These are phyloP conservation scores for Folsomia manolachei DNA, from an alignment of 2,888 invertebrate genomes.

Conservation along the genomic window DNA sequence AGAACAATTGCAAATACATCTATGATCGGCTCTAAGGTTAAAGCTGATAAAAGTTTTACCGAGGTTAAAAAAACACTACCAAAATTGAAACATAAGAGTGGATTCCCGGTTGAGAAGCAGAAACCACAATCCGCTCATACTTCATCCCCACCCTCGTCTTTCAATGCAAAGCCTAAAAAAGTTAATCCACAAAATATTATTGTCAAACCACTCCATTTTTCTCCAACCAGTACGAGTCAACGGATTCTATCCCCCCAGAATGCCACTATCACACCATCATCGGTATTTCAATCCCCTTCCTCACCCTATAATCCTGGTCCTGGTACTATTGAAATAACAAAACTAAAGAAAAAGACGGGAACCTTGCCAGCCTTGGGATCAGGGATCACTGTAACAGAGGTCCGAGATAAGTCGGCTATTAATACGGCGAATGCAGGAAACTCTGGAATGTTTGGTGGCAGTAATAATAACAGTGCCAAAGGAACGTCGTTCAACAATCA, in stretches of 20 bases:
- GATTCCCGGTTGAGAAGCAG: conserved; percentile 1
- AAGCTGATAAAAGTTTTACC: neutral
- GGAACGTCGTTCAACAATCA: conserved; percentile 1
- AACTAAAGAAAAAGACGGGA: neutral
- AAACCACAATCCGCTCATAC: neutral
- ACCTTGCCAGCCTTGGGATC: conserved; percentile 25
- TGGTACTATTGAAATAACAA: neutral
- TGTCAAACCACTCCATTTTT: too few species aligned
- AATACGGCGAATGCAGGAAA: neutral
- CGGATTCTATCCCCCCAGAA: neutral
- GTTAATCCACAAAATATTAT: neutral
- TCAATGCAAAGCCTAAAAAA: neutral
- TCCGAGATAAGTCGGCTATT: conserved; percentile 27
- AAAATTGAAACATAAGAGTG: conserved; percentile 15
- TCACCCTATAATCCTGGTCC: neutral
- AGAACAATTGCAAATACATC: neutral
- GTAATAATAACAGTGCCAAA: conserved; percentile 7
- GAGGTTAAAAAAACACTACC: neutral
- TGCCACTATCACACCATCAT: neutral
- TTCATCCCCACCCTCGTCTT: neutral
- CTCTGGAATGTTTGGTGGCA: neutral
- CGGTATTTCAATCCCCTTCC: too few species aligned
- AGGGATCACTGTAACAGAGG: conserved; percentile 41
- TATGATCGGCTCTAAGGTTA: neutral
- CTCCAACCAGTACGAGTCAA: neutral